phyloP scores from a whole-genome alignment of 1,140 invertebrate species.

The Aplysia californica region DNA sequence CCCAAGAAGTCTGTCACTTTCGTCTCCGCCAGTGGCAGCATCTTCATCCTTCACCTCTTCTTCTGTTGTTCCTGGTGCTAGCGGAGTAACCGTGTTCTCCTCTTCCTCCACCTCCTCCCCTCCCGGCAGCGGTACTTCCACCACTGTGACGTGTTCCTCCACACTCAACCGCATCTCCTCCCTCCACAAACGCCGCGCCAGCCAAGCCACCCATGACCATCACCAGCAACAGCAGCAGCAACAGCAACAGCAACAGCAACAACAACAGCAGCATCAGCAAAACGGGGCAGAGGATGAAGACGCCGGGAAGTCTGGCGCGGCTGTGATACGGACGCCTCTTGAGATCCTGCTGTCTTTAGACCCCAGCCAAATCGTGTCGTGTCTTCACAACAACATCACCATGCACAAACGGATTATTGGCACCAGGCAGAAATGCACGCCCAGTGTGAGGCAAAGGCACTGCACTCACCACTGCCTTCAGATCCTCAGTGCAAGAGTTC shows the following conservation, averaged over 20 bases:
- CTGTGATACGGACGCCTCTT: constrained; percentile 53
- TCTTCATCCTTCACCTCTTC: not conserved
- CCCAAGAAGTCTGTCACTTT: not conserved
- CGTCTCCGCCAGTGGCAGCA: not conserved
- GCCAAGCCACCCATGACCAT: constrained; percentile 33
- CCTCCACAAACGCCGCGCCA: constrained; percentile 33
- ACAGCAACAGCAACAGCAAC: not conserved
- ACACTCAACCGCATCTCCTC: constrained; percentile 36
- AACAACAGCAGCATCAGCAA: not conserved
- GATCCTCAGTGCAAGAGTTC: constrained; percentile 74
- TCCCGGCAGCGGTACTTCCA: not conserved
- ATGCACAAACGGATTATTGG: constrained; percentile 78
- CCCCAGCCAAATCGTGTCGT: constrained; percentile 73
- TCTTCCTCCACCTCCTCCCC: not conserved
- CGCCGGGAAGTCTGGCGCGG: constrained; percentile 15
- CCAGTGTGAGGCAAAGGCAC: constrained; percentile 72
- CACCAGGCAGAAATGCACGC: constrained; percentile 74
- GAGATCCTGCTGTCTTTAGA: constrained; percentile 70
- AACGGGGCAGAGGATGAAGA: constrained; percentile 33
- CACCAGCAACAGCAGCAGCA: constrained; percentile 8
- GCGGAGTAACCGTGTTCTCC: not conserved
- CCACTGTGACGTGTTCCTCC: constrained; percentile 16
- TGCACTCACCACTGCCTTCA: constrained; percentile 79
- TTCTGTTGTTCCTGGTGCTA: constrained; percentile 8
- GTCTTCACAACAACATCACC: constrained; percentile 78